These are phyloP conservation scores for Megalonaias nervosa DNA, from an alignment of 1,140 invertebrate species.

Conservation along the genomic window DNA sequence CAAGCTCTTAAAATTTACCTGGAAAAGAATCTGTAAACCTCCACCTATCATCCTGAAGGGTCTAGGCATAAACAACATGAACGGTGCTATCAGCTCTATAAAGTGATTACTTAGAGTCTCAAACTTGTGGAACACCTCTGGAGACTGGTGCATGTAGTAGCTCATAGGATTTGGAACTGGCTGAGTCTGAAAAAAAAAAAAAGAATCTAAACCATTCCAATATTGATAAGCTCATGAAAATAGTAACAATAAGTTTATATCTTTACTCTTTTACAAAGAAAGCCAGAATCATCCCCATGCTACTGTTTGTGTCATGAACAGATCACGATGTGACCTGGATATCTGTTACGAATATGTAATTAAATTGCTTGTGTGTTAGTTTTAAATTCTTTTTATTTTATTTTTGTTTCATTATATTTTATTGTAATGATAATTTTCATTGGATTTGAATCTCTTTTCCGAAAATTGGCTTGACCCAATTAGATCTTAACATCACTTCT, in stretches of 20 bases:
- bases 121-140: constrained; percentile 69
- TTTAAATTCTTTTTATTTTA: too few relatives aligned
- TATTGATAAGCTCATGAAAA: neutral
- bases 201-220: neutral
- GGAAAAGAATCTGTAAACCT: constrained; percentile 71
- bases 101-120: constrained; percentile 72
- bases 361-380: too few relatives aligned
- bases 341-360: too few relatives aligned
- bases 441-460: too few relatives aligned
- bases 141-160: constrained; percentile 72
- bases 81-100: constrained; percentile 70
- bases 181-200: constrained; percentile 66
- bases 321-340: too few relatives aligned
- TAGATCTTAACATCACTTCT: too few relatives aligned
- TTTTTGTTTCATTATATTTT: too few relatives aligned
- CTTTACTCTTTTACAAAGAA: too few relatives aligned
- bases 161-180: constrained; percentile 73
- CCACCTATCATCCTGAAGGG: constrained; percentile 64
- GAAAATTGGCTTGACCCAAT: too few relatives aligned
- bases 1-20: constrained; percentile 55
- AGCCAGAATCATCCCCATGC: too few relatives aligned
- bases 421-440: too few relatives aligned
- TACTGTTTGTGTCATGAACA: too few relatives aligned
- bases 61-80: constrained; percentile 62
- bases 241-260: neutral